phyloP scores from a whole-genome alignment of 2,888 invertebrate species.

The Netelia fuscicornis region DNA sequence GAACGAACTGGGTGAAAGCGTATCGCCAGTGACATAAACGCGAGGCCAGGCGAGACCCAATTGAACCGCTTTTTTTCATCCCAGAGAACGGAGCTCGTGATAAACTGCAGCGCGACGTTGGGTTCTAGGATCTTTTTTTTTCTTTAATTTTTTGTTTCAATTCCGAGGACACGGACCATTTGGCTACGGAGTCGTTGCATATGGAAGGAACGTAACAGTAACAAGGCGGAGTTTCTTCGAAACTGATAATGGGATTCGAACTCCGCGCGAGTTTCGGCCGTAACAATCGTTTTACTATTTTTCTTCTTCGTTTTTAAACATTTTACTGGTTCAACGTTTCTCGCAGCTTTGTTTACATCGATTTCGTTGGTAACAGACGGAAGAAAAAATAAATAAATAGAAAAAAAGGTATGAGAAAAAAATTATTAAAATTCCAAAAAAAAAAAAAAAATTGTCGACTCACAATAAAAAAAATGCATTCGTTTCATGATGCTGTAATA shows the following conservation, averaged over 20 bases:
- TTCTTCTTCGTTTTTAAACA: background rate
- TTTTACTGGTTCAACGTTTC: background rate
- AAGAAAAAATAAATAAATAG: background rate
- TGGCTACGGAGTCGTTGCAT: conserved; percentile 71
- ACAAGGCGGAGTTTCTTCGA: conserved; percentile 42
- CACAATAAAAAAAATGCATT: background rate
- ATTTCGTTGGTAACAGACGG: background rate
- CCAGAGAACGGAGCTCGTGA: conserved; percentile 20
- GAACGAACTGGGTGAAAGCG: background rate
- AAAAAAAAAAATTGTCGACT: background rate
- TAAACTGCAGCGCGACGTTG: conserved; percentile 74
- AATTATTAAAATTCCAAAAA: background rate
- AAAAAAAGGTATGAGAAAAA: background rate
- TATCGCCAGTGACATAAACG: conserved; percentile 52
- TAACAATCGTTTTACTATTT: background rate
- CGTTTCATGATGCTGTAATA: background rate
- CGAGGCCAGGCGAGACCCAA: conserved; percentile 49
- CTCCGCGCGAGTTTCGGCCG: background rate
- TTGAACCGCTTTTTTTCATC: conserved; percentile 20
- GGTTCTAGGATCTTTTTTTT: conserved; percentile 72
- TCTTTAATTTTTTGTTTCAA: conserved; percentile 74
- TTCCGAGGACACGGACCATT: conserved; percentile 77
- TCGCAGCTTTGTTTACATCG: background rate
- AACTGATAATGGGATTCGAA: conserved; percentile 19
- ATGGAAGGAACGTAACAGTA: conserved; percentile 57